Evolutionary conservation across 2,888 invertebrate species (phyloP).

Genomic region (Apeira syringaria): DNA sequence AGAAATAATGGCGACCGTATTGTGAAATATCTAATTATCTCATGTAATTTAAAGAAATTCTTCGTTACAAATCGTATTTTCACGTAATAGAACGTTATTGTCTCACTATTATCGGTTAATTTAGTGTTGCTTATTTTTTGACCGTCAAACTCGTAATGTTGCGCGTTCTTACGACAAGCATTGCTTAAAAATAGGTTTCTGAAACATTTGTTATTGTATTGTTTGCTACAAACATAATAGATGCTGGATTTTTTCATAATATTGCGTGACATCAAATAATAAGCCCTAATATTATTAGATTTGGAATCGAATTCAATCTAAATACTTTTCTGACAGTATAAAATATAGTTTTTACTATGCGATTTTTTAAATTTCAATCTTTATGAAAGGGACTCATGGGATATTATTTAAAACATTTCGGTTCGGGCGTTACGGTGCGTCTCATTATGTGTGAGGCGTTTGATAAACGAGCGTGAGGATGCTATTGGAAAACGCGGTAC

Average conservation of each 20-base stretch:
- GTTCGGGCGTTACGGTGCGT: conserved; percentile 65
- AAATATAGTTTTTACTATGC: conserved; percentile 35
- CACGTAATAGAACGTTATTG: conserved; percentile 15
- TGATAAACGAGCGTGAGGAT: conserved; percentile 70
- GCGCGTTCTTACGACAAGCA: too few species aligned
- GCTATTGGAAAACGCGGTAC: conserved; percentile 74
- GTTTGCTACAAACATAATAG: too few species aligned
- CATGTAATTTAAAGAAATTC: conserved; percentile 20
- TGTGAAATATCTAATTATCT: conserved; percentile 34
- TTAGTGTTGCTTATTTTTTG: conserved; percentile 15
- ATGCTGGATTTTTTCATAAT: background rate
- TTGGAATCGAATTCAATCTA: too few species aligned
- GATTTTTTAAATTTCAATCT: conserved; percentile 40
- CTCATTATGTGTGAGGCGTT: conserved; percentile 75
- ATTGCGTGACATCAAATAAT: conserved; percentile 7
- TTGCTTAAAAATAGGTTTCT: too few species aligned
- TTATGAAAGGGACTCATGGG: conserved; percentile 49
- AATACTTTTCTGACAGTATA: conserved; percentile 22
- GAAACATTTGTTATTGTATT: too few species aligned
- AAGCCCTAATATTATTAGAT: conserved; percentile 11
- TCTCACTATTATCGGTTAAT: conserved; percentile 10
- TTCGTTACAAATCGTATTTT: conserved; percentile 23
- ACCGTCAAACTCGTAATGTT: too few species aligned
- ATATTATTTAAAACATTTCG: conserved; percentile 64
- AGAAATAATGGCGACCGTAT: conserved; percentile 36